Evolutionary conservation across 2,797 vertebrate genomes (phyloP).

Genomic region (Benthosema pterotum): DNA sequence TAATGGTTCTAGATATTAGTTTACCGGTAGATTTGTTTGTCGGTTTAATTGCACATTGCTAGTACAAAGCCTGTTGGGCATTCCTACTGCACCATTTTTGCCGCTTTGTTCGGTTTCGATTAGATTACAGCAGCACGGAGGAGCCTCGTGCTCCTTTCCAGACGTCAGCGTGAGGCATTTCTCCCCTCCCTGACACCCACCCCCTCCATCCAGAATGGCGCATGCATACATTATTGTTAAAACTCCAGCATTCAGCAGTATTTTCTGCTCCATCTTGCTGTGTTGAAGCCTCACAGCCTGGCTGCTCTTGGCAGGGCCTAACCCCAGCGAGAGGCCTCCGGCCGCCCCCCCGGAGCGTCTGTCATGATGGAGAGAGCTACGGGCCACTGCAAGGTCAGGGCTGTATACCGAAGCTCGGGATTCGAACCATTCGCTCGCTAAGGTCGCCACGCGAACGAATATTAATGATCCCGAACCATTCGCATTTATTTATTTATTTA

Average conservation of each 20-base stretch:
- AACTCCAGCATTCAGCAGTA: slow-evolving; percentile 39
- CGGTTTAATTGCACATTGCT: slow-evolving; percentile 1
- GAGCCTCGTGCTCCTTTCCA: slow-evolving; percentile 11
- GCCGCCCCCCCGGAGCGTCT: slow-evolving; percentile 48
- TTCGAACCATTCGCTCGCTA: too few relatives aligned
- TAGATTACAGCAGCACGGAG: background rate
- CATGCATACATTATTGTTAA: slow-evolving; percentile 30
- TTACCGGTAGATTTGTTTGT: slow-evolving; percentile 4
- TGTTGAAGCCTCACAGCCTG: slow-evolving; percentile 15
- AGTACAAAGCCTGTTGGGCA: slow-evolving; percentile 4
- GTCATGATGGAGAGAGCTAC: slow-evolving; percentile 52
- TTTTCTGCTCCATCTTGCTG: slow-evolving; percentile 37
- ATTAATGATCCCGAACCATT: too few relatives aligned
- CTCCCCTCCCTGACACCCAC: too few relatives aligned
- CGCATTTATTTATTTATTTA: too few relatives aligned
- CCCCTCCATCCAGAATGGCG: slow-evolving; percentile 16
- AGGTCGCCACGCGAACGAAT: too few relatives aligned
- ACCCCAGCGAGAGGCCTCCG: slow-evolving; percentile 38
- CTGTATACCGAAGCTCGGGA: too few relatives aligned
- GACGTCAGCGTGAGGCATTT: slow-evolving; percentile 17
- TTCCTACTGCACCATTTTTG: background rate
- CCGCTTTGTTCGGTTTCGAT: slow-evolving; percentile 21
- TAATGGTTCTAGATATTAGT: too few relatives aligned
- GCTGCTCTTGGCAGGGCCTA: slow-evolving; percentile 23
- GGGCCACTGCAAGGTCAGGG: slow-evolving; percentile 60